Conservation (phyloP, 2,113 vertebrate species). For the human region DNA sequence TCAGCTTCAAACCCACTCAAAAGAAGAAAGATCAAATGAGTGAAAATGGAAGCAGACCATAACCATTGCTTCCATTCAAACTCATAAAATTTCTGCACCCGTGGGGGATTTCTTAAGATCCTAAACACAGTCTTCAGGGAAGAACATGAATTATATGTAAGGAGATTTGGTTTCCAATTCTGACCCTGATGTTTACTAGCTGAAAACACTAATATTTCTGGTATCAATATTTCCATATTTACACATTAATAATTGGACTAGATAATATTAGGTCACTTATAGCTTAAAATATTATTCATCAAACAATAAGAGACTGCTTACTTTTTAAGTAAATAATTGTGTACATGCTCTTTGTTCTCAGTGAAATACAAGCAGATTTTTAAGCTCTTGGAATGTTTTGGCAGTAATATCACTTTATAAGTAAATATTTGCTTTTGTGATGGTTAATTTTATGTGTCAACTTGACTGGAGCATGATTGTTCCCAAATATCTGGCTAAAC, state of each 20-base stretch:
- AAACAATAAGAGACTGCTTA: not conserved
- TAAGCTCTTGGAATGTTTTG: not conserved
- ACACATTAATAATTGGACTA: not conserved
- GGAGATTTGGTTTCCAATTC: not conserved
- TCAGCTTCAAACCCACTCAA: slow-evolving; percentile 10
- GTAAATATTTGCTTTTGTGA: not conserved
- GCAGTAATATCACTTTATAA: not conserved
- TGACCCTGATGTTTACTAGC: not conserved
- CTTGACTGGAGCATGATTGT: not conserved
- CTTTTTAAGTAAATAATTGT: not conserved
- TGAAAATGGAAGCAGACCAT: not conserved
- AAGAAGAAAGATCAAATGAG: slow-evolving; percentile 10
- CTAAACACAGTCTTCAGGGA: not conserved
- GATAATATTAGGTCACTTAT: not conserved
- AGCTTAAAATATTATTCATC: not conserved
- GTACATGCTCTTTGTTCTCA: not conserved
- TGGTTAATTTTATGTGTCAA: not conserved
- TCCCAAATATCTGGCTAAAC: not conserved
- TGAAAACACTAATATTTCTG: not conserved
- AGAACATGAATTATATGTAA: not conserved
- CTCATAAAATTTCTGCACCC: not conserved
- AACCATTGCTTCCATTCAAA: not conserved
- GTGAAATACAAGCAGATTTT: not conserved
- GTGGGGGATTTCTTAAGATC: not conserved
- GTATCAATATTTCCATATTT: not conserved